Base-by-base conservation (phyloP, 2,797 vertebrate genomes). In the Choloepus didactylus region DNA sequence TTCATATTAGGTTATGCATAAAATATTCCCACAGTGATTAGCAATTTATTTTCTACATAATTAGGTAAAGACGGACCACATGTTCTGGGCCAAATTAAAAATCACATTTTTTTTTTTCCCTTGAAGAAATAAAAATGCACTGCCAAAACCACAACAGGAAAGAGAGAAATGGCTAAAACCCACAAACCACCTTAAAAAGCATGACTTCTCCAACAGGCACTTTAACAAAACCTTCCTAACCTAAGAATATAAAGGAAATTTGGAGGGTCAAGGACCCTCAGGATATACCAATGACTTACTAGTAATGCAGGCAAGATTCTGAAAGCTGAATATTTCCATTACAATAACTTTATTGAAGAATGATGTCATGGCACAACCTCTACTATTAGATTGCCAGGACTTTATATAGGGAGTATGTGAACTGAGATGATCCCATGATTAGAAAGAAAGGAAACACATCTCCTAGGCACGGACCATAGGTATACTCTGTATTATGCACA, bases 1-100 rank as follows among this genome's bases (percentile, higher is more conserved):
- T 94, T 77, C 9, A 1, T 73, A 38, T 76, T 67, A 31, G 35
- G 14, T 60, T 10, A 93, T 5, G 2, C 31, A 59, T 62, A 88
- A 80, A 87, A 72, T 54, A 23, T 60, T 80, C 79, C 46, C 12
- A 38, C 5, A 60, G 35, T 56, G 76, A 87, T 60, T 93, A 0
- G 6, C 80, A 70, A n/a, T 51, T 67, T 92, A 19, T 4, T 97
- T 59, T 95, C 56, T 89, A 14, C 9, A 35, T 38, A 54, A 31
- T 73, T 81, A 83, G 60, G 23, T 56, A 66, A 81, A 73, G 69
- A 88, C 89, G n/a, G 44, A 89, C n/a, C 72, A 59, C 41, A 18
- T 86, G 12, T 35, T 96, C 51, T 46, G 56, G 56, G 51, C 16
- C 51, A 81, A 77, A 21, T 73, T 23, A 94, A 96, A 82, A 87